Base-by-base conservation (phyloP, 2,797 vertebrate species). In the Sus cebifrons region DNA sequence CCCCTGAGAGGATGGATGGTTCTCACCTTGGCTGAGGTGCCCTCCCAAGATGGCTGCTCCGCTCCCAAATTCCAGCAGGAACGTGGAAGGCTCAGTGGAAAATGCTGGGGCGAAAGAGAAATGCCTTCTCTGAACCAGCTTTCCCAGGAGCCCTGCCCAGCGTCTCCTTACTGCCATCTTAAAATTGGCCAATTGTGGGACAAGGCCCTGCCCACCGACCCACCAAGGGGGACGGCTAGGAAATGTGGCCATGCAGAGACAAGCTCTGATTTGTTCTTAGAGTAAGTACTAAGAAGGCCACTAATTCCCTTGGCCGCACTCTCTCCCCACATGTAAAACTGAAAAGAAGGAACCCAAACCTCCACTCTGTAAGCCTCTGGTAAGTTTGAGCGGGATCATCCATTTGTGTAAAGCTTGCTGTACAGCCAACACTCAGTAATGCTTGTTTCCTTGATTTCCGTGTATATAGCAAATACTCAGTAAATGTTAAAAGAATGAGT, bases 31-130 rank as follows among this genome's bases (percentile, higher is more conserved):
- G 40, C 29, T 40, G 32, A 16, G 1, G 6, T 23, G n/a, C 17
- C 36, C 62, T 32, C 56, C 40, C 25, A 27, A 49, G 20, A 65
- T 1, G 11, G 23, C 20, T 7, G 7, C 16, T 54, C 21, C 25
- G 49, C n/a, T 23, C 89, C 44, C 44, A 86, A 25, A 58, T 86
- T 23, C 58, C 84, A 71, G 25, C 32, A 75, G 40, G 27, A 92
- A 74, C 23, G 23, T 13, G 14, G 21, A 74, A 5, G 20, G 40
- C 15, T 52, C 10, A n/a, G 2, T 65, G 23, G 56, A 58, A 81
- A 78, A 60, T 17, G 6, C 32, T 13, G 8, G 10, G 8, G 2
- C 29, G 5, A 71, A 71, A 65, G 3, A 84, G 27, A 77, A 70
- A 40, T 9, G 12, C 29, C 20, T 12, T 79, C 52, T 77, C 18